These are phyloP conservation scores for Crocodylus rhombifer DNA, from an alignment of 2,797 vertebrate genomes.

Conservation along the genomic window DNA sequence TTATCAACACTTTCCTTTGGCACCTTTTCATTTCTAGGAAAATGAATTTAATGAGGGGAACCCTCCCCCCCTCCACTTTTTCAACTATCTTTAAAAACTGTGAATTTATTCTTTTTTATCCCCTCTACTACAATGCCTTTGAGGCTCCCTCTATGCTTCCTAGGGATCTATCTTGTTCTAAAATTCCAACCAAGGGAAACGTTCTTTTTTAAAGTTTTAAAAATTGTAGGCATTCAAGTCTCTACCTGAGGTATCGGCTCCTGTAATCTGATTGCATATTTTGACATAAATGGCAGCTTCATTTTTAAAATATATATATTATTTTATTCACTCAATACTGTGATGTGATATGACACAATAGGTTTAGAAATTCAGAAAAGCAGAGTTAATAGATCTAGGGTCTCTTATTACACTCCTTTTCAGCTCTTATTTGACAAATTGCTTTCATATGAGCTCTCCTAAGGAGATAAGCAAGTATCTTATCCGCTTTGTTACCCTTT, in stretches of 20 bases:
- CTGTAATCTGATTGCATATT: conserved; percentile 28
- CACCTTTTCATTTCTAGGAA: too few relatives aligned
- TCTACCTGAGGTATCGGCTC: background rate
- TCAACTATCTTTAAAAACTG: too few relatives aligned
- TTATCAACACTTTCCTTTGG: too few relatives aligned
- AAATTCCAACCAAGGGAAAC: background rate
- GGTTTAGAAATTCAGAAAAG: conserved; percentile 50
- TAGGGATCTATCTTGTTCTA: background rate
- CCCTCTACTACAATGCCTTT: fast-evolving
- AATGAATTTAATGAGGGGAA: too few relatives aligned
- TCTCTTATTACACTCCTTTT: conserved; percentile 54
- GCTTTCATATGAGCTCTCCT: conserved; percentile 56
- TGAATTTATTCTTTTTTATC: background rate
- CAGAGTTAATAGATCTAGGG: conserved; percentile 60
- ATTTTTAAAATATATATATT: conserved; percentile 37
- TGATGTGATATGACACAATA: conserved; percentile 28
- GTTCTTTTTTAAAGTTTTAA: conserved; percentile 9
- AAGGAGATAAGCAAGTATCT: conserved; percentile 45
- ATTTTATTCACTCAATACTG: conserved; percentile 26
- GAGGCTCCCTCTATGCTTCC: background rate
- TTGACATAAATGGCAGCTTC: conserved; percentile 14
- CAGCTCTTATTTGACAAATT: conserved; percentile 58
- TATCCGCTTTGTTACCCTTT: conserved; percentile 44
- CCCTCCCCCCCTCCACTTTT: too few relatives aligned
- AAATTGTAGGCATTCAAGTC: background rate